Conservation (phyloP, 1,140 invertebrate genomes). For the Paramacrobiotus metropolitanus region DNA sequence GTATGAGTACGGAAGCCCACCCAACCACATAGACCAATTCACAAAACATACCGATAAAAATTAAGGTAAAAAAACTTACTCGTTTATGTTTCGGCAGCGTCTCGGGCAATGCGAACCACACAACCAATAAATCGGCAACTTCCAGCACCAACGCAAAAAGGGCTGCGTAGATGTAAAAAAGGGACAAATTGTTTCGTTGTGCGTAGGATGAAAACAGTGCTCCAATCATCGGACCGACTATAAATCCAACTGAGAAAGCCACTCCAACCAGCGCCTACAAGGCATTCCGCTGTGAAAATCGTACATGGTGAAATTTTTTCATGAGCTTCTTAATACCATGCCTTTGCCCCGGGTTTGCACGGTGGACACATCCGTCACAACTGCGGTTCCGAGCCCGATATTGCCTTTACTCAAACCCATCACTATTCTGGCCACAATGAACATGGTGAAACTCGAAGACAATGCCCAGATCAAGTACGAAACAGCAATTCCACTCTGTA, state of each 20-base stretch:
- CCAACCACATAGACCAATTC: too few relatives aligned
- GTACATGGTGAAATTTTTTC: constrained; percentile 10
- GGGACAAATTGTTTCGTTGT: constrained; percentile 25
- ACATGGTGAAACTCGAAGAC: constrained; percentile 63
- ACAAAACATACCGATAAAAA: not conserved
- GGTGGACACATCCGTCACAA: constrained; percentile 73
- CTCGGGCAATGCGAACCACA: constrained; percentile 54
- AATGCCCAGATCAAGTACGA: constrained; percentile 73
- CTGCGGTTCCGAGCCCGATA: constrained; percentile 76
- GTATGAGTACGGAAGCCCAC: too few relatives aligned
- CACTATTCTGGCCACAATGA: constrained; percentile 71
- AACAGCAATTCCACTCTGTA: constrained; percentile 46
- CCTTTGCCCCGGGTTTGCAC: constrained; percentile 56
- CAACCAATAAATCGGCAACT: constrained; percentile 47
- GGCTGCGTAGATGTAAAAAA: constrained; percentile 63
- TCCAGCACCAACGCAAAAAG: constrained; percentile 55
- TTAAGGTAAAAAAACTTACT: constrained; percentile 15
- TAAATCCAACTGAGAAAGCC: constrained; percentile 90
- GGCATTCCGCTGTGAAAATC: constrained; percentile 12
- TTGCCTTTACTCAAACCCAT: constrained; percentile 92
- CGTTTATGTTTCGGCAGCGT: constrained; percentile 45
- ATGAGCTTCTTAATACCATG: too few relatives aligned
- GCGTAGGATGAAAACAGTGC: constrained; percentile 60
- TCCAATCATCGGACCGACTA: constrained; percentile 78
- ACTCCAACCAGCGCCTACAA: constrained; percentile 77